Base-by-base conservation (phyloP, 2,113 vertebrate species). In the Xerus inauris region DNA sequence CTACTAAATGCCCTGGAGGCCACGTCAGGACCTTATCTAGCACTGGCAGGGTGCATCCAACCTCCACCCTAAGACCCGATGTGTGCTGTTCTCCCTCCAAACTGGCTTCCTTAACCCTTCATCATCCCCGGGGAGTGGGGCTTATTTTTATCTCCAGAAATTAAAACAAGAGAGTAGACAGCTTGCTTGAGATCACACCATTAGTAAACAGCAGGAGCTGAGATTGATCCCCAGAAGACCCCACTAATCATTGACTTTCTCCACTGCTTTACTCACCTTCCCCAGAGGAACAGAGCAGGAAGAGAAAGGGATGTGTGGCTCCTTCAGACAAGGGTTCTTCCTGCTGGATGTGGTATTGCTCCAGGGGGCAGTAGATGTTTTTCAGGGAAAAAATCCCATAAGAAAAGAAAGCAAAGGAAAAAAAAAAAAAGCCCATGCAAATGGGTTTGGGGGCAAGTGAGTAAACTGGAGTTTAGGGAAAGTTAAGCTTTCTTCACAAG, bases 221-320 rank as follows among this genome's bases (percentile, higher is more conserved):
- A n/a, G 57, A 9, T 19, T 54, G 28, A 4, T 35, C 20, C 0
- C 3, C 38, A 16, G 76, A 54, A 94, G 69, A 80, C 54, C 32
- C n/a, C 3, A n/a, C n/a, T 24, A 67, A 22, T 51, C 47, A 6
- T 8, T 4, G 73, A 10, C 35, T 16, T 42, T 47, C 67, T 14
- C 12, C n/a, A 3, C 16, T 22, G 0, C 1, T 0, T 2, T 69
- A 22, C 0, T 19, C 54, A 24, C 2, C 35, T 54, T 30, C 69
- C 69, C 8, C 73, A 38, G 22, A 13, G 20, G 40, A 85, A 28
- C 0, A 0, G 8, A 22, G 35, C 38, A 79, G 72, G n/a, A 10
- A 45, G 1, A 13, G 62, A 26, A 82, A 11, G 49, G 20, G 32
- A 3, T 3, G 2, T 17, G 24, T 35, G 28, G 59, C 16, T 26